phyloP scores from a whole-genome alignment of 2,888 invertebrate genomes.

The Ephialtes manifestator region DNA sequence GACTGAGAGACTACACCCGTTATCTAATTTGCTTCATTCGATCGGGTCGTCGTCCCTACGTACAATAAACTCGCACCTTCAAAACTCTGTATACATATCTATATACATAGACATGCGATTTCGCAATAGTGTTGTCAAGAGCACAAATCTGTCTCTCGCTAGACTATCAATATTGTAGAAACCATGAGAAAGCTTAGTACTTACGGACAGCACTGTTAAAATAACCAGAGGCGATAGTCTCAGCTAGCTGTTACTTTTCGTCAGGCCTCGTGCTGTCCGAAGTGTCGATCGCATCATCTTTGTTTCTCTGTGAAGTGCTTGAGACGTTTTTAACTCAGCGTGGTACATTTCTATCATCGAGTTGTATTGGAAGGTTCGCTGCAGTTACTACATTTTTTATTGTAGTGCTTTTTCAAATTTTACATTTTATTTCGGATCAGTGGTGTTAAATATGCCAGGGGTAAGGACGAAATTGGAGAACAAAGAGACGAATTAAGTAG shows the following conservation, averaged over 20 bases:
- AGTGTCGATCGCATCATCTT: neutral
- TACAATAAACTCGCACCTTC: neutral
- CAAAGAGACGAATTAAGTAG: neutral
- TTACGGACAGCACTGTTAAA: neutral
- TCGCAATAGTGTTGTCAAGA: neutral
- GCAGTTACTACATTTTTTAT: neutral
- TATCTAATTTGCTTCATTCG: conserved; percentile 52
- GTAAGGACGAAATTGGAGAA: neutral
- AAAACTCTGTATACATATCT: neutral
- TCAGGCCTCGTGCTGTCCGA: neutral
- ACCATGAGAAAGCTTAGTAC: neutral
- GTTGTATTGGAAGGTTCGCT: neutral
- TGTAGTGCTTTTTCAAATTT: neutral
- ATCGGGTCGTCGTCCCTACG: conserved; percentile 47
- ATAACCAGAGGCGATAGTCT: neutral
- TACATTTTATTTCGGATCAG: neutral
- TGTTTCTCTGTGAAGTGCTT: neutral
- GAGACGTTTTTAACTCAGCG: neutral
- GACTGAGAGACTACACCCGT: conserved; percentile 55
- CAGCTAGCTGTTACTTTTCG: neutral
- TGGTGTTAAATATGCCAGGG: neutral
- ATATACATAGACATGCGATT: neutral
- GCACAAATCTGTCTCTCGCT: neutral
- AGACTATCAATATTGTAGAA: neutral
- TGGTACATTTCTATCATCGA: neutral